Percentiles rank a stretch among this genome's conserved stretches.
These are phyloP conservation scores for Machimus atricapillus DNA, from an alignment of 2,888 invertebrate species.

Conservation along the genomic window DNA sequence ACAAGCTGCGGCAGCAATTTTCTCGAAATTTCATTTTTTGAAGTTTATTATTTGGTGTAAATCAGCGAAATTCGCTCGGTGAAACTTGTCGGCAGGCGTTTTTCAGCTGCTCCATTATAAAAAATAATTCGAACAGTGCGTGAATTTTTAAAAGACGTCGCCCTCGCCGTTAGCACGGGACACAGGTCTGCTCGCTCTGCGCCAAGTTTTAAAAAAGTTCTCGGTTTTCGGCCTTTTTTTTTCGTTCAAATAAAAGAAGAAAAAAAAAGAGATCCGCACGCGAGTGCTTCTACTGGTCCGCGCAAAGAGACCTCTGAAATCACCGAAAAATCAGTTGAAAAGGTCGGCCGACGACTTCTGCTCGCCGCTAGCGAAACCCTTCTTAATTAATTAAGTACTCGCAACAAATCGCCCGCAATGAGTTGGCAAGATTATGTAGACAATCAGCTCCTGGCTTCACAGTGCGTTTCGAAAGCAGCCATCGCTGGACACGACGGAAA, in stretches of 20 bases:
- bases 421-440: constrained; percentile 99
- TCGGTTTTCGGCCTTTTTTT: constrained; percentile 3
- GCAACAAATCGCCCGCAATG: constrained; percentile 64
- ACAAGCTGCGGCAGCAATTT: constrained; percentile 38
- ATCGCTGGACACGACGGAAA: constrained; percentile 95
- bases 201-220: constrained; percentile 11
- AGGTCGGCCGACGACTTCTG: not conserved
- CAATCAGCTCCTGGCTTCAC: constrained; percentile 94
- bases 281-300: not conserved
- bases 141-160: not conserved
- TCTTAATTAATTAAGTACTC: constrained; percentile 25
- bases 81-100: not conserved
- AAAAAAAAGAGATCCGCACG: constrained; percentile 10
- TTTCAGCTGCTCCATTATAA: not conserved
- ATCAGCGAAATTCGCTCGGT: constrained; percentile 12
- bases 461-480: constrained; percentile 93
- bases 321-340: not conserved
- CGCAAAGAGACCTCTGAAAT: not conserved
- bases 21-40: constrained; percentile 36
- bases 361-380: not conserved
- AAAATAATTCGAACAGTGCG: not conserved
- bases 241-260: not conserved
- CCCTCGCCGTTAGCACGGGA: not conserved
- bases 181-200: not conserved
- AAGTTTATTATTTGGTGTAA: constrained; percentile 22